Evolutionary conservation across 2,797 vertebrate species (phyloP).

Genomic region (Gallinago stenura): DNA sequence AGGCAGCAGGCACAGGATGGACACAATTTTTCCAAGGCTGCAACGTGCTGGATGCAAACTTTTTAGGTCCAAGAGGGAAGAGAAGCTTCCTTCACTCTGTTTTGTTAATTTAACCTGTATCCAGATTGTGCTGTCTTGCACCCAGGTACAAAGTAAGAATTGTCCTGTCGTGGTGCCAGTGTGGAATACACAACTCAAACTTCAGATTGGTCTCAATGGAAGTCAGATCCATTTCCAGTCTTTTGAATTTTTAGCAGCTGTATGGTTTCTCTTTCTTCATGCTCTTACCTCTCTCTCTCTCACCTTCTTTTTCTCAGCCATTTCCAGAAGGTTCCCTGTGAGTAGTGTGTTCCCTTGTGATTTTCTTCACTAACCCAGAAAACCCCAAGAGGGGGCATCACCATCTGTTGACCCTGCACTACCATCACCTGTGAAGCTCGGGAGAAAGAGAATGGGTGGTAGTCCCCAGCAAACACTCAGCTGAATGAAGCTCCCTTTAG

Average conservation of each 20-base stretch:
- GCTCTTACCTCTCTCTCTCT: not conserved
- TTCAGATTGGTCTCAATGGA: not conserved
- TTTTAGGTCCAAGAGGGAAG: not conserved
- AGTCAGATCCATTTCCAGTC: not conserved
- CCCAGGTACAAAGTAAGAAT: slow-evolving; percentile 5
- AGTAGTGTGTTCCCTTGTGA: not conserved
- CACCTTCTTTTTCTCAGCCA: not conserved
- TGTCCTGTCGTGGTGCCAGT: not conserved
- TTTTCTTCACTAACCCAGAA: slow-evolving; percentile 11
- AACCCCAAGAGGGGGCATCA: not conserved
- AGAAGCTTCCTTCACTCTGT: not conserved
- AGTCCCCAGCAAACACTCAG: not conserved
- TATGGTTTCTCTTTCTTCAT: not conserved
- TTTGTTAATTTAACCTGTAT: not conserved
- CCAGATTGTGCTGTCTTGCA: not conserved
- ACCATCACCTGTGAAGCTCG: not conserved
- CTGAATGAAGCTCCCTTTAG: not conserved
- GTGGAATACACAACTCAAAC: not conserved
- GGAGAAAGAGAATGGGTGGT: not conserved
- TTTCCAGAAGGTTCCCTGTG: not conserved
- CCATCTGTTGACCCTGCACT: not conserved
- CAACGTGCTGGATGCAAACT: not conserved
- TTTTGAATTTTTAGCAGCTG: not conserved
- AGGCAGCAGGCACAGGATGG: not conserved
- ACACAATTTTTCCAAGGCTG: not conserved